Evolutionary conservation across 2,888 invertebrate species (phyloP).

Genomic region (Erannis defoliaria): DNA sequence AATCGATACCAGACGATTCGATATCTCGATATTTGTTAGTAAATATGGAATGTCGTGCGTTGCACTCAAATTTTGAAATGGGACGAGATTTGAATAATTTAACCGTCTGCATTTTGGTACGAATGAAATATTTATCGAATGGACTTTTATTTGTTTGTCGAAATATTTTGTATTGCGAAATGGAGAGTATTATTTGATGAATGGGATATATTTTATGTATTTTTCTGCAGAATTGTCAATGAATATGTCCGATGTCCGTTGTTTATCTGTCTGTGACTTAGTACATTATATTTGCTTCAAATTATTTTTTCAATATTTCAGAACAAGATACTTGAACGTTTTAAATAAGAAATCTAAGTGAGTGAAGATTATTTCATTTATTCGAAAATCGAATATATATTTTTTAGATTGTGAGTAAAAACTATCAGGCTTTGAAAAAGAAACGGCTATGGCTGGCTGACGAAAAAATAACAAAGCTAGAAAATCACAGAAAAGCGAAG

Average conservation of each 20-base stretch:
- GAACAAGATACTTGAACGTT: not conserved
- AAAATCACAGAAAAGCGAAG: too few relatives aligned
- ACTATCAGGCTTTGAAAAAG: too few relatives aligned
- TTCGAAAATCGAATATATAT: too few relatives aligned
- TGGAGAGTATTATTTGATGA: not conserved
- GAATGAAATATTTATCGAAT: slow-evolving; percentile 27
- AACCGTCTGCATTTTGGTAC: slow-evolving; percentile 32
- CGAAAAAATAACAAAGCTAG: too few relatives aligned
- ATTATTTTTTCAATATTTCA: not conserved
- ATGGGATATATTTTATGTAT: not conserved
- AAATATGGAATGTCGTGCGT: slow-evolving; percentile 30
- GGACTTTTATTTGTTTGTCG: slow-evolving; percentile 17
- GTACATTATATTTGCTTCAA: not conserved
- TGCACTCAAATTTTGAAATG: slow-evolving; percentile 37
- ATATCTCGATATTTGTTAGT: slow-evolving; percentile 24
- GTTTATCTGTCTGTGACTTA: not conserved
- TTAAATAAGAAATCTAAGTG: not conserved
- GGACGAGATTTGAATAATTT: slow-evolving; percentile 39
- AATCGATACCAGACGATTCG: slow-evolving; percentile 34
- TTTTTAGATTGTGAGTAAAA: too few relatives aligned
- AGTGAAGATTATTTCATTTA: too few relatives aligned
- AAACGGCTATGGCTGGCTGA: too few relatives aligned
- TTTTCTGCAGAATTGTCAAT: not conserved
- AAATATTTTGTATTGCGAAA: slow-evolving; percentile 9
- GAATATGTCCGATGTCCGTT: too few relatives aligned